phyloP scores from a whole-genome alignment of 2,113 vertebrate species.

The Perca flavescens region DNA sequence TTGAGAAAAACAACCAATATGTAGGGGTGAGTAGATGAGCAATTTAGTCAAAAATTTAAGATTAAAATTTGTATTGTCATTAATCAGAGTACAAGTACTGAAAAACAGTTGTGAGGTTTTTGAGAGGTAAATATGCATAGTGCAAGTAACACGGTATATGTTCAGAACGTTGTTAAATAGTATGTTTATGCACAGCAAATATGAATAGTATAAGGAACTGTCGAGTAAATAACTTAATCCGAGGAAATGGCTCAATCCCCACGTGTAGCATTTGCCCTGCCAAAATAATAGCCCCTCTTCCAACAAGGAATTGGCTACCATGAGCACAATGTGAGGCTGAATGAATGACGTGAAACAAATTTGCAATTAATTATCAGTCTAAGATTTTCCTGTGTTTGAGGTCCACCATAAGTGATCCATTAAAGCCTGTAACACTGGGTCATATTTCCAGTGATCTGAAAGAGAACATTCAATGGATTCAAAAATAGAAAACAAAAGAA shows the following conservation, averaged over 20 bases:
- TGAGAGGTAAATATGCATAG: too few species aligned
- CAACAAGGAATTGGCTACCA: neutral
- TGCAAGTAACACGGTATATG: too few species aligned
- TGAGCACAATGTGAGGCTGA: neutral
- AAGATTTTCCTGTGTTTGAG: neutral
- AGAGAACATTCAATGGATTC: neutral
- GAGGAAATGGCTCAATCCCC: too few species aligned
- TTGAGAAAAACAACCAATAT: neutral
- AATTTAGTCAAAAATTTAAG: too few species aligned
- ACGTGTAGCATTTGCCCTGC: neutral
- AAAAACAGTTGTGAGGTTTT: too few species aligned
- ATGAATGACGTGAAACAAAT: neutral
- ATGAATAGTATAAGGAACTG: too few species aligned
- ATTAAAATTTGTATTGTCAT: too few species aligned
- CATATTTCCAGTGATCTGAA: slow-evolving; percentile 33
- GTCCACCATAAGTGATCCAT: neutral
- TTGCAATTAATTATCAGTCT: neutral
- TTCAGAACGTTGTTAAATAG: too few species aligned
- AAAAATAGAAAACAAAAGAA: slow-evolving; percentile 21
- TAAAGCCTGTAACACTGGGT: neutral
- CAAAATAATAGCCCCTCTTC: neutral
- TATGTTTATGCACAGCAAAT: too few species aligned
- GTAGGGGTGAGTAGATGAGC: too few species aligned
- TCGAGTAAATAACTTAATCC: too few species aligned
- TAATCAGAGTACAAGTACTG: too few species aligned